Percentiles rank a stretch among this genome's conserved stretches.
These are phyloP conservation scores for Abrostola tripartita DNA, from an alignment of 2,888 invertebrate genomes.

Conservation along the genomic window DNA sequence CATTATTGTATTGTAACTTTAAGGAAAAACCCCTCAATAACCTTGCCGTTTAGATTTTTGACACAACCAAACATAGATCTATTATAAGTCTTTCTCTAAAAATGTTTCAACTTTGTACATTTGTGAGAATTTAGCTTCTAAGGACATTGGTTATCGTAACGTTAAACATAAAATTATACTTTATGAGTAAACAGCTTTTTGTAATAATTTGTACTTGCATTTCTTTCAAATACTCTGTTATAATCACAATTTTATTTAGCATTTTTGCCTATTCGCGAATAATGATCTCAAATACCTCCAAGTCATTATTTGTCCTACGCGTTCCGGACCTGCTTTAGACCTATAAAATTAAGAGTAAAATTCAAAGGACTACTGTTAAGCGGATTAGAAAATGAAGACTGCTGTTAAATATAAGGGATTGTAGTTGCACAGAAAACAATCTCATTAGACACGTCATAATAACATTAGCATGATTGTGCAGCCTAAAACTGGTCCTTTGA, in stretches of 20 bases:
- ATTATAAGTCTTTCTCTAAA: not conserved
- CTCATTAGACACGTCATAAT: no score
- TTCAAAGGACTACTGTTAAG: no score
- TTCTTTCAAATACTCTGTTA: not conserved
- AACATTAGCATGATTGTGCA: no score
- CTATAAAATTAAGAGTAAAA: no score
- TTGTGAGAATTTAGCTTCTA: not conserved
- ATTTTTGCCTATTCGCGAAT: conserved; percentile 2
- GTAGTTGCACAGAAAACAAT: no score
- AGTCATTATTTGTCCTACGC: no score
- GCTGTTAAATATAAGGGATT: no score
- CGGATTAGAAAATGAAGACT: no score
- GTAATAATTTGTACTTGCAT: not conserved
- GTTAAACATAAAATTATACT: not conserved
- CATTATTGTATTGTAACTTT: conserved; percentile 18
- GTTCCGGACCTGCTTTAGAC: no score
- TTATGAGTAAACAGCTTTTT: not conserved
- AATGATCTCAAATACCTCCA: conserved; percentile 36
- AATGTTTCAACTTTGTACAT: not conserved
- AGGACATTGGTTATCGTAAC: not conserved
- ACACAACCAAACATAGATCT: not conserved
- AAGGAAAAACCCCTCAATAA: conserved; percentile 6
- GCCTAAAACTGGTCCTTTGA: conserved; percentile 14
- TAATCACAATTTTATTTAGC: not conserved
- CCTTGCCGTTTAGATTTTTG: conserved; percentile 4